These are phyloP conservation scores for Rhopalosiphum nymphaeae DNA, from an alignment of 2,888 invertebrate species.

Conservation along the genomic window DNA sequence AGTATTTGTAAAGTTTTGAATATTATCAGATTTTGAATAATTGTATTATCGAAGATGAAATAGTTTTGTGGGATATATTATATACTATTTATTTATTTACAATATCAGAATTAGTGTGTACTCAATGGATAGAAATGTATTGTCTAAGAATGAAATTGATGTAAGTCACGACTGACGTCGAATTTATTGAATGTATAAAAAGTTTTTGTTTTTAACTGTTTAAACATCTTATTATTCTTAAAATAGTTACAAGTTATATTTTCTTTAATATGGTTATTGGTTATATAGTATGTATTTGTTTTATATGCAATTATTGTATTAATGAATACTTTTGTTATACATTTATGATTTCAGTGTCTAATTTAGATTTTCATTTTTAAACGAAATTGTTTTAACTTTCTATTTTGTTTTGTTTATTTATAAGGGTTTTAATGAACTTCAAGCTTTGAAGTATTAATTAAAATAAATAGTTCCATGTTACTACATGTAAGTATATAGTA, in stretches of 20 bases:
- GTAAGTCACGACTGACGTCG: not conserved
- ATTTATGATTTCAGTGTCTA: not conserved
- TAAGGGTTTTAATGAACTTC: not conserved
- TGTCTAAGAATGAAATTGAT: not conserved
- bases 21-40: too few relatives aligned
- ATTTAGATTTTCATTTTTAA: not conserved
- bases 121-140: not conserved
- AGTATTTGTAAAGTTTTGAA: too few relatives aligned
- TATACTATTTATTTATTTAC: not conserved
- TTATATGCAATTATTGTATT: not conserved
- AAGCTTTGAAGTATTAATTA: not conserved
- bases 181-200: not conserved
- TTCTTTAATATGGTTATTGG: not conserved
- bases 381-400: not conserved
- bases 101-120: not conserved
- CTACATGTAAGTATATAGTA: not conserved
- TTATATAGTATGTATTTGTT: not conserved
- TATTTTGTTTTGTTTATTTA: not conserved
- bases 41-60: too few relatives aligned
- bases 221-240: not conserved
- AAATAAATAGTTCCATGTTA: not conserved
- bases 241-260: not conserved
- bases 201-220: not conserved
- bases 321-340: not conserved
- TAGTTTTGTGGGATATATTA: not conserved